Percentiles rank a stretch among this genome's conserved stretches.
Evolutionary conservation across 2,888 invertebrate genomes (phyloP).

Genomic region (Macropis europaea): DNA sequence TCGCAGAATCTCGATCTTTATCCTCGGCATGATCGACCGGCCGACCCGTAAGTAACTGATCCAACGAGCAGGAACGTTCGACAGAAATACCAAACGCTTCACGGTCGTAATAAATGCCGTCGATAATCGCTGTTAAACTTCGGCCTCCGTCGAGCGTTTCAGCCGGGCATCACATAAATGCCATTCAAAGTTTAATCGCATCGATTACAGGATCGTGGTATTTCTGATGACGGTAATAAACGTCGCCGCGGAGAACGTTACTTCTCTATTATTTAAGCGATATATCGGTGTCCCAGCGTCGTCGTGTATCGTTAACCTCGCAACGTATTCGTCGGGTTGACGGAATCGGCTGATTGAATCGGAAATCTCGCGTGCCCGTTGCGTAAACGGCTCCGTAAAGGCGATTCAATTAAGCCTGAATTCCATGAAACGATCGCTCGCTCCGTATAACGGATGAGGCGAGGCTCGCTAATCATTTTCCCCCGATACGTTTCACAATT

Average conservation of each 20-base stretch:
- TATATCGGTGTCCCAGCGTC: not conserved
- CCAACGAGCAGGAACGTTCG: not conserved
- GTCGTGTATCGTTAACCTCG: not conserved
- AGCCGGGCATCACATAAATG: slow-evolving; percentile 27
- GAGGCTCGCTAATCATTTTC: slow-evolving; percentile 56
- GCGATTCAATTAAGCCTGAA: slow-evolving; percentile 49
- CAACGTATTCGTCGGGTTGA: not conserved
- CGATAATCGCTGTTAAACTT: slow-evolving; percentile 38
- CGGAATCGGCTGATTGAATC: slow-evolving; percentile 32
- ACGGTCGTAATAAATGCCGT: slow-evolving; percentile 31
- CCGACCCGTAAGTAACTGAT: slow-evolving; percentile 3
- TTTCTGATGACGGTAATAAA: slow-evolving; percentile 38
- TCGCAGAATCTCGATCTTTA: not conserved
- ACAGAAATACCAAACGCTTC: slow-evolving; percentile 24
- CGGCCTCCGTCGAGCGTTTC: slow-evolving; percentile 15
- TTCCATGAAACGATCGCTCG: slow-evolving; percentile 35
- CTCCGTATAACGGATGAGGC: slow-evolving; percentile 27
- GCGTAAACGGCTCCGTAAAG: slow-evolving; percentile 18
- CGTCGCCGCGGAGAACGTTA: slow-evolving; percentile 4
- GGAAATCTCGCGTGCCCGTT: slow-evolving; percentile 4
- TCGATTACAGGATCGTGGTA: slow-evolving; percentile 42
- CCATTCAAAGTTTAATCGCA: slow-evolving; percentile 44
- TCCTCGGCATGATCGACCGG: slow-evolving; percentile 13
- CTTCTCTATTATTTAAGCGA: slow-evolving; percentile 38
- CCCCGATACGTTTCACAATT: slow-evolving; percentile 46